phyloP scores from a whole-genome alignment of 2,888 invertebrate species.

The Drosophila paranaensis region DNA sequence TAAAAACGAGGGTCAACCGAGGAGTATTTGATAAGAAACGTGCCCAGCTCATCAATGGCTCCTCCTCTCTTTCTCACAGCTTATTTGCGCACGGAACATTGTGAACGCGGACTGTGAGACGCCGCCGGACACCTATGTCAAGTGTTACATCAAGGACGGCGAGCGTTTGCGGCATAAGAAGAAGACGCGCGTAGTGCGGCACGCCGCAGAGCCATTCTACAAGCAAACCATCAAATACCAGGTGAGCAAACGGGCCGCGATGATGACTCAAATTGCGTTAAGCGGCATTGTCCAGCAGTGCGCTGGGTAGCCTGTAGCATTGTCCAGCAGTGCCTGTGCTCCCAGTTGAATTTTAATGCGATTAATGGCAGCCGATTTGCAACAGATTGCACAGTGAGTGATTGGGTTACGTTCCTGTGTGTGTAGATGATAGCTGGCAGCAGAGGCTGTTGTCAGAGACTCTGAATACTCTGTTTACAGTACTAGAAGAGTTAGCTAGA shows the following conservation, averaged over 20 bases:
- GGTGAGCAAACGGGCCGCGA: slow-evolving; percentile 79
- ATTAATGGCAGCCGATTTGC: slow-evolving; percentile 61
- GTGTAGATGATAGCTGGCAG: not conserved
- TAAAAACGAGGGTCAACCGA: not conserved
- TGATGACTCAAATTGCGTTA: slow-evolving; percentile 26
- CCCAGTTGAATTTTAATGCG: slow-evolving; percentile 57
- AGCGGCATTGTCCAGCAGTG: slow-evolving; percentile 6
- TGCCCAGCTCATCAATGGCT: not conserved
- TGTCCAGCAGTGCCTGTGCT: slow-evolving; percentile 18
- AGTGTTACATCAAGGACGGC: slow-evolving; percentile 95
- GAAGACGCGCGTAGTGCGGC: slow-evolving; percentile 93
- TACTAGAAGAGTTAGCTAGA: not conserved
- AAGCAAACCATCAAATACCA: slow-evolving; percentile 95
- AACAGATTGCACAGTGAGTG: slow-evolving; percentile 8
- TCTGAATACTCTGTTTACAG: not conserved
- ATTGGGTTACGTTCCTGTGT: not conserved
- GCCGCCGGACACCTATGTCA: slow-evolving; percentile 95
- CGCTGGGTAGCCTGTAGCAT: not conserved
- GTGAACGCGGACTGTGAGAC: slow-evolving; percentile 89
- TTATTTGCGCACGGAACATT: slow-evolving; percentile 90
- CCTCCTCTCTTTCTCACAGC: slow-evolving; percentile 71
- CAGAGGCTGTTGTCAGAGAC: not conserved
- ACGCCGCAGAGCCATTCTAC: slow-evolving; percentile 93
- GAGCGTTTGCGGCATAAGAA: slow-evolving; percentile 95
- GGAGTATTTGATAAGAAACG: not conserved